A percentile compares a stretch with the other conserved stretches of the same genome.
phyloP scores from a whole-genome alignment of 2,888 invertebrate species.

The Oligia latruncula region DNA sequence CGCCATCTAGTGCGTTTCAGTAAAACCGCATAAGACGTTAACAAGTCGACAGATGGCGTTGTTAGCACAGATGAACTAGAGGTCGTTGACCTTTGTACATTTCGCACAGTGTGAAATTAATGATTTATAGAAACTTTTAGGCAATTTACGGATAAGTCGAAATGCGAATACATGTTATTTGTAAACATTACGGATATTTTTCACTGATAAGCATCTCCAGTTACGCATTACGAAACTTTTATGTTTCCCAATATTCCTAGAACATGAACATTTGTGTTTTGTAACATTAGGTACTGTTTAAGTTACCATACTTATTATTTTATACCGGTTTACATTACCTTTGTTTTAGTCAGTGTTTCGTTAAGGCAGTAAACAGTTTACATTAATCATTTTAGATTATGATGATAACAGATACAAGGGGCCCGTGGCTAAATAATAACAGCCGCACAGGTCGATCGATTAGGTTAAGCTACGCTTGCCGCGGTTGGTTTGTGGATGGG shows the following conservation, averaged over 20 bases:
- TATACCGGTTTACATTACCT: conserved; percentile 34
- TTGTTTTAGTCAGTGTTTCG: conserved; percentile 28
- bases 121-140: conserved; percentile 15
- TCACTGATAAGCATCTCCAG: not conserved
- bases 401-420: not conserved
- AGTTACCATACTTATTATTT: conserved; percentile 13
- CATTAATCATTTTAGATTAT: conserved; percentile 5
- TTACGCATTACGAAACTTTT: not conserved
- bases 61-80: not conserved
- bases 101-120: conserved; percentile 13
- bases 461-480: too few relatives aligned
- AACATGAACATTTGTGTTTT: conserved; percentile 17
- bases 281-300: conserved; percentile 16
- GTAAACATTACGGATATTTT: not conserved
- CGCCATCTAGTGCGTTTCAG: conserved; percentile 66
- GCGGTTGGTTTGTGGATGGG: too few relatives aligned
- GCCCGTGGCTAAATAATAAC: too few relatives aligned
- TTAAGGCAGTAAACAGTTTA: conserved; percentile 6
- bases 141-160: not conserved
- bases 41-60: conserved; percentile 57
- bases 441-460: too few relatives aligned
- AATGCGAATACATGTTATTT: not conserved
- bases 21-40: not conserved
- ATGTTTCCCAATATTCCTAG: conserved; percentile 4
- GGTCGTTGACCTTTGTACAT: conserved; percentile 32